A percentile compares a stretch with the other conserved stretches of the same genome.
Conservation (phyloP, 2,113 vertebrate genomes). For the Psilopogon haemacephalus region DNA sequence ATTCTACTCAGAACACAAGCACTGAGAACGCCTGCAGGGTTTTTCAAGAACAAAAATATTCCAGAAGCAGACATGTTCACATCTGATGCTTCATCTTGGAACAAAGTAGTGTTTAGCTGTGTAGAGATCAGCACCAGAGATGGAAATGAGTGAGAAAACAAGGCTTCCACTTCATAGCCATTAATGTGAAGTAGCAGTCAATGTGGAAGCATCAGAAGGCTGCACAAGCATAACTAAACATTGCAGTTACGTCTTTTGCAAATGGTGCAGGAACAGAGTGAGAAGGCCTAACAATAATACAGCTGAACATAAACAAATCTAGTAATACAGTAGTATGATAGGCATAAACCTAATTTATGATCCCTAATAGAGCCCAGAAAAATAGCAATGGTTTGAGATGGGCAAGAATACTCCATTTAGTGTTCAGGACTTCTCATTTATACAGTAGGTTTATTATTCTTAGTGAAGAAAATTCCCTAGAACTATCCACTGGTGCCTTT, state of each 20-base stretch:
- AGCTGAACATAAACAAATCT: not conserved
- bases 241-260: not conserved
- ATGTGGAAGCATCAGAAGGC: not conserved
- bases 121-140: not conserved
- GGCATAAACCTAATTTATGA: not conserved
- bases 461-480: not conserved
- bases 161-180: not conserved
- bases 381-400: not conserved
- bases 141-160: not conserved
- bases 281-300: not conserved
- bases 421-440: not conserved
- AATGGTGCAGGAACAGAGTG: not conserved
- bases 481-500: not conserved
- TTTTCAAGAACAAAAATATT: not conserved
- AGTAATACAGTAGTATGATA: no score
- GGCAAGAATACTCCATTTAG: not conserved
- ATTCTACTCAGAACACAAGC: not conserved
- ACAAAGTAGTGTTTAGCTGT: not conserved
- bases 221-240: not conserved
- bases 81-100: not conserved
- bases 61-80: not conserved
- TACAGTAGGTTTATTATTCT: not conserved
- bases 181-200: not conserved
- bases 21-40: not conserved
- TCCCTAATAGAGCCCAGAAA: not conserved